Evolutionary conservation across 2,888 invertebrate species (phyloP).

Genomic region (Ganaspis brasiliensis): DNA sequence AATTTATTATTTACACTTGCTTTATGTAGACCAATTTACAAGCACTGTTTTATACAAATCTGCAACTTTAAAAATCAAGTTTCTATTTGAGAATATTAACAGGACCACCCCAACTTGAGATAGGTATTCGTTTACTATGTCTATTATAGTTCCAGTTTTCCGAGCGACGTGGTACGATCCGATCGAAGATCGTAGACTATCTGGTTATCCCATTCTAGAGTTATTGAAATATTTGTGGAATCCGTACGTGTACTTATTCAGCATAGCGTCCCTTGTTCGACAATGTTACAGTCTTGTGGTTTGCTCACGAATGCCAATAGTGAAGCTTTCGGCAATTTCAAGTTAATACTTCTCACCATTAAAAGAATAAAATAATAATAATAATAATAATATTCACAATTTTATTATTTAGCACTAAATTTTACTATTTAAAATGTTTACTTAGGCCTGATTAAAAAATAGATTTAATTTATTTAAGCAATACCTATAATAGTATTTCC

Average conservation of each 20-base stretch:
- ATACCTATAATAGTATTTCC: too few species aligned
- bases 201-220: slow-evolving; percentile 68
- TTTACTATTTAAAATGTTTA: too few species aligned
- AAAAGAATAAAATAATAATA: slow-evolving; percentile 33
- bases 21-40: too few species aligned
- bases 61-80: too few species aligned
- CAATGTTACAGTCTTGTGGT: slow-evolving; percentile 54
- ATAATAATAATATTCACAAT: slow-evolving; percentile 18
- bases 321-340: slow-evolving; percentile 60
- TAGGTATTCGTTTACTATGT: slow-evolving; percentile 58
- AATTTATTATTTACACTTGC: too few species aligned
- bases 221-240: slow-evolving; percentile 76
- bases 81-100: too few species aligned
- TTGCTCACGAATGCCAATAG: slow-evolving; percentile 57
- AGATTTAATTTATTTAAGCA: too few species aligned
- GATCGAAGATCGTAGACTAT: slow-evolving; percentile 65
- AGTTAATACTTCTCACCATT: not conserved
- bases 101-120: too few species aligned
- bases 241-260: slow-evolving; percentile 67
- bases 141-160: slow-evolving; percentile 59
- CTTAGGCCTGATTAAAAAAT: too few species aligned
- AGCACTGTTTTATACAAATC: too few species aligned
- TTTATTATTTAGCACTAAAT: too few species aligned
- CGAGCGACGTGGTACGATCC: slow-evolving; percentile 50
- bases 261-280: slow-evolving; percentile 53